phyloP scores from a whole-genome alignment of 2,797 vertebrate genomes.

The Periparus ater region DNA sequence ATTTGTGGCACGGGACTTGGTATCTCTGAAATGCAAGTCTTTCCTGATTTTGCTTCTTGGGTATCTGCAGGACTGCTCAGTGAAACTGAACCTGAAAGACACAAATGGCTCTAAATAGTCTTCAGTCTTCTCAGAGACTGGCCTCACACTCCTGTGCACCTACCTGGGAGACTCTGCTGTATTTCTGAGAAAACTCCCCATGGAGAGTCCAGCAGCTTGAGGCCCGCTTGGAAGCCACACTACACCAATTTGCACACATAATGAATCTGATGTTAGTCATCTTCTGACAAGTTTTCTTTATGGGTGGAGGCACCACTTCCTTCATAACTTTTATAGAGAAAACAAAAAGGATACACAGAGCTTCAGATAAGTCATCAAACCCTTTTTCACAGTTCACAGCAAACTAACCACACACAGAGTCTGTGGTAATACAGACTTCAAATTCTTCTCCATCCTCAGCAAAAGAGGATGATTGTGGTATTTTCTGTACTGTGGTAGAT shows the following conservation, averaged over 20 bases:
- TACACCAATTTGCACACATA: not conserved
- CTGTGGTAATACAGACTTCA: not conserved
- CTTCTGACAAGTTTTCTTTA: not conserved
- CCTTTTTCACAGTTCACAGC: not conserved
- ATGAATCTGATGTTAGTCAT: not conserved
- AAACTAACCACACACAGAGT: not conserved
- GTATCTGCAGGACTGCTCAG: not conserved
- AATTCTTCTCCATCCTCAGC: not conserved
- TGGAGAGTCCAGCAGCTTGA: not conserved
- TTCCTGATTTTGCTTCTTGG: not conserved
- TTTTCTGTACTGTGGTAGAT: not conserved
- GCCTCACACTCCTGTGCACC: not conserved
- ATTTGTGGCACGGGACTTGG: not conserved
- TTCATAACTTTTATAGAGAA: not conserved
- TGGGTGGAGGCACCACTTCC: not conserved
- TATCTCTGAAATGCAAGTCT: not conserved
- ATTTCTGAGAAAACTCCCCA: not conserved
- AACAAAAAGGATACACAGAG: not conserved
- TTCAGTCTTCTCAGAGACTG: not conserved
- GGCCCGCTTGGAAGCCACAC: not conserved
- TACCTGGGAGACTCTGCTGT: not conserved
- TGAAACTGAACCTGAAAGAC: not conserved
- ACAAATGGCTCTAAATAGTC: not conserved
- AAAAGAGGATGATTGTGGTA: not conserved
- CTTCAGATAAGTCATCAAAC: not conserved